phyloP scores from a whole-genome alignment of 2,113 vertebrate species.

The Labeo rohita region DNA sequence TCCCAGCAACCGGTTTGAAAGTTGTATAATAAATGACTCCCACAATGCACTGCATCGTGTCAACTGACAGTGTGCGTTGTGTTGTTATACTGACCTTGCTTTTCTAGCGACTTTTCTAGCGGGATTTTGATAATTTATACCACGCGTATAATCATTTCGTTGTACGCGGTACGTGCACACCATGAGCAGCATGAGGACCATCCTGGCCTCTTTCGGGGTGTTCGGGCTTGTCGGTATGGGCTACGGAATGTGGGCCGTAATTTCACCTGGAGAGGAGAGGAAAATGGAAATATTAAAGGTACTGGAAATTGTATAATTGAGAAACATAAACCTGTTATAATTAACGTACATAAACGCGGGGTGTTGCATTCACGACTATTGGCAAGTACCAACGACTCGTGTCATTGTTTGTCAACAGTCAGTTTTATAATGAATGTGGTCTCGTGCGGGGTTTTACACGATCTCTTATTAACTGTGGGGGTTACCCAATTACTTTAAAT shows the following conservation, averaged over 20 bases:
- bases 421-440: not conserved
- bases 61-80: slow-evolving; percentile 2
- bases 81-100: not conserved
- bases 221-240: slow-evolving; percentile 43
- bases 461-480: not conserved
- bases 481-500: not conserved
- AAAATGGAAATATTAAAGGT: slow-evolving; percentile 67
- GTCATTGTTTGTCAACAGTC: not conserved
- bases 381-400: not conserved
- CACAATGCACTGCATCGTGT: slow-evolving; percentile 43
- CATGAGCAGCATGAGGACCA: slow-evolving; percentile 41
- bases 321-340: not conserved
- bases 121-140: not conserved
- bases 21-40: slow-evolving; percentile 41
- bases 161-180: not conserved
- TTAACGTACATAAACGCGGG: not conserved
- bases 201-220: slow-evolving; percentile 28
- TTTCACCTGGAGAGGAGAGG: slow-evolving; percentile 64
- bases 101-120: no score
- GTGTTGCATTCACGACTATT: not conserved
- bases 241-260: slow-evolving; percentile 60
- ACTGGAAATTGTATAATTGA: not conserved
- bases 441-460: not conserved
- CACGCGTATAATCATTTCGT: not conserved
- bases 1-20: not conserved